Evolutionary conservation across 2,888 invertebrate species (phyloP).

Genomic region (Xestia xanthographa): DNA sequence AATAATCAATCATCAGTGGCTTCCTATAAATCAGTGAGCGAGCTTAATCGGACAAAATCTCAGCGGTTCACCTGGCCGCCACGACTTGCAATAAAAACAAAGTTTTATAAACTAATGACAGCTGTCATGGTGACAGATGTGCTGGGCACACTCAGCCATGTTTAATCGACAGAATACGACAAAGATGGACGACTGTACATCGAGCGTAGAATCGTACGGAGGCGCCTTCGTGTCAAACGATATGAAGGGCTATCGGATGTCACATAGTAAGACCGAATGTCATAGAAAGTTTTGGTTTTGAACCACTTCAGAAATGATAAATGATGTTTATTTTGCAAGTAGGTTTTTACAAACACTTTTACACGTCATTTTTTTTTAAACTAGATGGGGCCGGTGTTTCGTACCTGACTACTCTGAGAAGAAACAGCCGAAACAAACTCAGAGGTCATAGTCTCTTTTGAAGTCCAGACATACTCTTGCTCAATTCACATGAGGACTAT

Average conservation of each 20-base stretch:
- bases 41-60: slow-evolving; percentile 54
- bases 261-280: slow-evolving; percentile 21
- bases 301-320: neutral
- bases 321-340: too few species aligned
- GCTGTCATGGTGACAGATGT: slow-evolving; percentile 72
- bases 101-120: slow-evolving; percentile 74
- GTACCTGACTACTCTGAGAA: too few species aligned
- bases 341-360: too few species aligned
- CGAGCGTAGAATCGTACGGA: slow-evolving; percentile 41
- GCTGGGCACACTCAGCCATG: slow-evolving; percentile 67
- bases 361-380: too few species aligned
- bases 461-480: too few species aligned
- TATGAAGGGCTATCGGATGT: slow-evolving; percentile 39
- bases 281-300: slow-evolving; percentile 6
- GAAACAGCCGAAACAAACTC: too few species aligned
- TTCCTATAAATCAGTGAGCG: slow-evolving; percentile 38
- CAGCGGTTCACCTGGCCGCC: slow-evolving; percentile 51
- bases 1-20: slow-evolving; percentile 27
- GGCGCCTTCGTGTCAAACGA: slow-evolving; percentile 41
- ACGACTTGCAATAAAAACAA: slow-evolving; percentile 67
- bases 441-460: too few species aligned
- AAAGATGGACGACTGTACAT: slow-evolving; percentile 72
- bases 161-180: slow-evolving; percentile 74
- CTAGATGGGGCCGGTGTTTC: too few species aligned
- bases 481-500: too few species aligned